phyloP scores from a whole-genome alignment of 1,140 invertebrate species.

The Papilio dardanus region DNA sequence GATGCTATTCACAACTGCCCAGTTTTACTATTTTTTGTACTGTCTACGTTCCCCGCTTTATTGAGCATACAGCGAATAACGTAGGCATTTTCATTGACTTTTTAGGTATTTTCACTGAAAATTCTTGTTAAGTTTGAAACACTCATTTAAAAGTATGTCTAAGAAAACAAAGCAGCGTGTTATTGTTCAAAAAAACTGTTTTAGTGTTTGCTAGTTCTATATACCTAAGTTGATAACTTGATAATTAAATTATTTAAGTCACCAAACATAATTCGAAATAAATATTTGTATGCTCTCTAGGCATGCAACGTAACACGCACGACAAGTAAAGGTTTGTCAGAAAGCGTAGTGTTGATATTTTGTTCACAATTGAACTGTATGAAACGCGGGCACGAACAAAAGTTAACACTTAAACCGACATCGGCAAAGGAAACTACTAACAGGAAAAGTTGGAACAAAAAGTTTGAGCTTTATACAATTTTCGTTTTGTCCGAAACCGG shows the following conservation, averaged over 20 bases:
- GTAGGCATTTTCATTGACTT: neutral
- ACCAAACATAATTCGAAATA: no score
- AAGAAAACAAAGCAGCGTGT: neutral
- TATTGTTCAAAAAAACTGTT: no score
- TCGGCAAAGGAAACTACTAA: constrained; percentile 1
- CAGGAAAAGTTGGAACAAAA: constrained; percentile 8
- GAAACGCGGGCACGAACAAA: neutral
- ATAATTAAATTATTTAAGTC: no score
- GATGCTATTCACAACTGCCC: neutral
- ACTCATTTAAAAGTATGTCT: neutral
- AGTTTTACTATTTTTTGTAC: constrained; percentile 7
- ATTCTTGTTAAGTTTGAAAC: neutral
- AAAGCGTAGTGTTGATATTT: neutral
- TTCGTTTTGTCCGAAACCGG: constrained; percentile 5
- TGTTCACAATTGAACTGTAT: neutral
- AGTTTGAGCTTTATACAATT: neutral
- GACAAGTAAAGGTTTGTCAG: neutral
- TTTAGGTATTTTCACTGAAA: neutral
- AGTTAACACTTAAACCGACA: neutral
- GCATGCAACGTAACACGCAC: neutral
- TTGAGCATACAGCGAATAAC: neutral
- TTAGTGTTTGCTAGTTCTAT: no score
- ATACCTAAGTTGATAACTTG: no score
- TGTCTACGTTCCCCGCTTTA: neutral
- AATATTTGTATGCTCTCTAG: no score